phyloP scores from a whole-genome alignment of 2,797 vertebrate genomes.

The Paratrypauchen microcephalus region DNA sequence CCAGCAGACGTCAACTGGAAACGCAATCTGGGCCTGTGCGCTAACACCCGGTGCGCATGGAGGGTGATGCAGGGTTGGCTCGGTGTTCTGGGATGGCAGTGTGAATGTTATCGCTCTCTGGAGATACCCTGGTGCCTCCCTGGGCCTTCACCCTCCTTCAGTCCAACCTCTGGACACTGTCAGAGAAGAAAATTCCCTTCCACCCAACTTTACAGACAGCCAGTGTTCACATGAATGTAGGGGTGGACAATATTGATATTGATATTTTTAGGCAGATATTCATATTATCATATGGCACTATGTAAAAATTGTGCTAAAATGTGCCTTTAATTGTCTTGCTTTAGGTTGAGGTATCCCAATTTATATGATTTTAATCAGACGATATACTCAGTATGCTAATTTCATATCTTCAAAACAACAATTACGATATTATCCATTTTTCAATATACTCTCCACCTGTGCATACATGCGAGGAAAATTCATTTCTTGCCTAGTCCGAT shows the following conservation, averaged over 20 bases:
- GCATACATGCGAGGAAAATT: too few relatives aligned
- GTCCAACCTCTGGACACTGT: slow-evolving; percentile 44
- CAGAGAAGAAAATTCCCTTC: slow-evolving; percentile 37
- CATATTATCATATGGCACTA: too few relatives aligned
- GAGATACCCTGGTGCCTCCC: slow-evolving; percentile 56
- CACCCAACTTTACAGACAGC: slow-evolving; percentile 15
- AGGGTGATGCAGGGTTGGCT: slow-evolving; percentile 38
- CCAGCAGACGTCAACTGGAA: slow-evolving; percentile 69
- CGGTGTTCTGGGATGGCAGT: slow-evolving; percentile 48
- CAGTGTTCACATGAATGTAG: too few relatives aligned
- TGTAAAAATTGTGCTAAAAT: too few relatives aligned
- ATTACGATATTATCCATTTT: too few relatives aligned
- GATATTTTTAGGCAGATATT: too few relatives aligned
- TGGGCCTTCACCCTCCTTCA: slow-evolving; percentile 38
- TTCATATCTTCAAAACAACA: too few relatives aligned
- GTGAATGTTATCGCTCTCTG: slow-evolving; percentile 68
- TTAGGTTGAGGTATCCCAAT: neutral
- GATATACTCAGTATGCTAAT: neutral
- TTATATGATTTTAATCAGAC: neutral
- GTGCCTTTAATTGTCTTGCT: too few relatives aligned
- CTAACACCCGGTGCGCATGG: slow-evolving; percentile 58
- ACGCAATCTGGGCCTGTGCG: slow-evolving; percentile 71
- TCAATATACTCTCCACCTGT: too few relatives aligned
- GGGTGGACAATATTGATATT: too few relatives aligned
- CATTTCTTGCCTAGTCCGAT: too few relatives aligned